Conservation (phyloP, 2,113 vertebrate species). For the Barbus barbus region DNA sequence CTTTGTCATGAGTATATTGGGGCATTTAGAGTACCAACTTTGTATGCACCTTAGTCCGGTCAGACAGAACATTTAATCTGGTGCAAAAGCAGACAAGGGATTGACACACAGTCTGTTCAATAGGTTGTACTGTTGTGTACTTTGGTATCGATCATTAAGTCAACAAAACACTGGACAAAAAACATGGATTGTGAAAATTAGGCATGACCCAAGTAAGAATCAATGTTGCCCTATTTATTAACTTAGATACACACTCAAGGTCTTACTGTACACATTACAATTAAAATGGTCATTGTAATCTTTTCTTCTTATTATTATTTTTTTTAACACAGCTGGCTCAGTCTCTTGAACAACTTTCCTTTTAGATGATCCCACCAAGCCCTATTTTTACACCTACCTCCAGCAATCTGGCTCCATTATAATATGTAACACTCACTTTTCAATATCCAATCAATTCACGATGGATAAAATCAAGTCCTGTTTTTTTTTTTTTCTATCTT, state of each 20-base stretch:
- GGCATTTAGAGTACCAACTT: neutral
- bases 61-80: neutral
- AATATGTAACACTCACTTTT: neutral
- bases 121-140: neutral
- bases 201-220: neutral
- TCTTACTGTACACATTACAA: neutral
- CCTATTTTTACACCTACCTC: neutral
- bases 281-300: no score
- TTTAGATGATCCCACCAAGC: neutral
- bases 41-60: neutral
- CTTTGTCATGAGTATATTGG: no score
- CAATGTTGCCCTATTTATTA: neutral
- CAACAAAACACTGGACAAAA: neutral
- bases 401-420: neutral
- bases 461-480: no score
- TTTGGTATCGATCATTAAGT: neutral
- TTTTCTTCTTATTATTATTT: no score
- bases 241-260: neutral
- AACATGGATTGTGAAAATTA: neutral
- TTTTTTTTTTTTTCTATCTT: no score
- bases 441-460: neutral
- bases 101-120: neutral
- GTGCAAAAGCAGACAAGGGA: neutral
- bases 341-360: no score
- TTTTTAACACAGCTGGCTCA: no score